A percentile compares a stretch with the other conserved stretches of the same genome.
These are phyloP conservation scores for Eidolon helvum DNA, from an alignment of 2,113 vertebrate genomes.

Conservation along the genomic window DNA sequence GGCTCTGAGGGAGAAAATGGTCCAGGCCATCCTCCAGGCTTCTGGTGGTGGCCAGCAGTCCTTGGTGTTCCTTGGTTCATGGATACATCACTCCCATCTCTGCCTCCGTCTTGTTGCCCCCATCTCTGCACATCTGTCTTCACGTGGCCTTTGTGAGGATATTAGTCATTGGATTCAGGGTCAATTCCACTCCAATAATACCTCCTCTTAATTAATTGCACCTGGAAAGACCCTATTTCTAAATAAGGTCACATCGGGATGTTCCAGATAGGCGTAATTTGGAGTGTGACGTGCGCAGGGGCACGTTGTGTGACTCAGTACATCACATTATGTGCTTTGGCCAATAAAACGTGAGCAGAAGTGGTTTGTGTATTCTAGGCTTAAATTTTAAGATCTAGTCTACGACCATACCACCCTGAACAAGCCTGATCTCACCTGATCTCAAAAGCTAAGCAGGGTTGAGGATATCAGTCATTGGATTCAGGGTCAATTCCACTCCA, in stretches of 20 bases:
- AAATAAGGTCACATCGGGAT: not conserved
- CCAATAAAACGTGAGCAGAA: not conserved
- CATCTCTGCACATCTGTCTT: not conserved
- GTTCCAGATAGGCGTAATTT: not conserved
- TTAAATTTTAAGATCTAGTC: not conserved
- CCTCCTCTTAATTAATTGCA: not conserved
- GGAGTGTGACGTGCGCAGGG: rapidly evolving
- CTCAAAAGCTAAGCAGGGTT: too few relatives aligned
- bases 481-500: not conserved
- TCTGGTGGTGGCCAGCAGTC: not conserved
- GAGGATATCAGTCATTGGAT: not conserved
- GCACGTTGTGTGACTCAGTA: not conserved
- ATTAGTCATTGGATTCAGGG: not conserved
- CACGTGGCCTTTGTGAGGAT: not conserved
- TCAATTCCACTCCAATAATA: not conserved
- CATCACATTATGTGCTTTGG: not conserved
- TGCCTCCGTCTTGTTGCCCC: not conserved
- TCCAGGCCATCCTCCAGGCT: not conserved
- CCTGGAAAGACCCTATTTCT: not conserved
- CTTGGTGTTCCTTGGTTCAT: not conserved
- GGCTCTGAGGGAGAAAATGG: not conserved
- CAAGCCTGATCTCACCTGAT: too few relatives aligned
- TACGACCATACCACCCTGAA: too few relatives aligned
- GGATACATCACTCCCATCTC: not conserved
- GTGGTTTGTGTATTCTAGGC: not conserved